Percentiles rank a stretch among this genome's conserved stretches.
Conservation (phyloP, 1,140 invertebrate genomes). For the Drosophila melanica region DNA sequence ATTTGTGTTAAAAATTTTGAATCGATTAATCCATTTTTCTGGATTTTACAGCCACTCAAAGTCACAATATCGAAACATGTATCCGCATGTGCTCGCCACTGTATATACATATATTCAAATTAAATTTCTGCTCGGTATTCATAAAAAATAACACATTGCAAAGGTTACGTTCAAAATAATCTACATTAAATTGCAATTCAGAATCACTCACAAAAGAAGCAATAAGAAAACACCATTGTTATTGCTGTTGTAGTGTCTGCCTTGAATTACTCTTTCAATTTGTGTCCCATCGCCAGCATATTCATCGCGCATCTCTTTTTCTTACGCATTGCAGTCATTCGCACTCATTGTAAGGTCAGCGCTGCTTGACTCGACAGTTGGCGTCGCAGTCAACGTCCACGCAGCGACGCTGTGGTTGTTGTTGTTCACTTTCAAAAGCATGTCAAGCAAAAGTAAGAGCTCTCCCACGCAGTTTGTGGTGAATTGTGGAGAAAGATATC, state of each 20-base stretch:
- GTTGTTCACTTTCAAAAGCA: conserved; percentile 40
- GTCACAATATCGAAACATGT: no score
- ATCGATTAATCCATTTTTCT: no score
- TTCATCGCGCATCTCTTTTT: conserved; percentile 13
- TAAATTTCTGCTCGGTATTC: background rate
- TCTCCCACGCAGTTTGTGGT: conserved; percentile 40
- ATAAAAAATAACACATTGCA: background rate
- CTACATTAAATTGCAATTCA: conserved; percentile 27
- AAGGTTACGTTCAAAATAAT: background rate
- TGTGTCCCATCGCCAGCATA: background rate
- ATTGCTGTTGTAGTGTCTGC: conserved; percentile 8
- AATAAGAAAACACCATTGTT: conserved; percentile 9
- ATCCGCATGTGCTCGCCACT: no score
- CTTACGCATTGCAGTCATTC: conserved; percentile 31
- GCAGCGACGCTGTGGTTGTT: background rate
- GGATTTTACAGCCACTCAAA: no score
- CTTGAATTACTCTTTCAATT: conserved; percentile 13
- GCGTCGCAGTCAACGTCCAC: conserved; percentile 1
- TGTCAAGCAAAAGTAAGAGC: conserved; percentile 43
- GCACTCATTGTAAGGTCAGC: conserved; percentile 11
- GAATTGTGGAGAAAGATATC: conserved; percentile 32
- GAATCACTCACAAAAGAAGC: conserved; percentile 4
- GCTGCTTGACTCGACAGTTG: conserved; percentile 5
- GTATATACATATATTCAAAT: no score
- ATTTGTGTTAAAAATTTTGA: no score